Evolutionary conservation across 2,113 vertebrate species (phyloP).

Genomic region (Pseudopodoces humilis): DNA sequence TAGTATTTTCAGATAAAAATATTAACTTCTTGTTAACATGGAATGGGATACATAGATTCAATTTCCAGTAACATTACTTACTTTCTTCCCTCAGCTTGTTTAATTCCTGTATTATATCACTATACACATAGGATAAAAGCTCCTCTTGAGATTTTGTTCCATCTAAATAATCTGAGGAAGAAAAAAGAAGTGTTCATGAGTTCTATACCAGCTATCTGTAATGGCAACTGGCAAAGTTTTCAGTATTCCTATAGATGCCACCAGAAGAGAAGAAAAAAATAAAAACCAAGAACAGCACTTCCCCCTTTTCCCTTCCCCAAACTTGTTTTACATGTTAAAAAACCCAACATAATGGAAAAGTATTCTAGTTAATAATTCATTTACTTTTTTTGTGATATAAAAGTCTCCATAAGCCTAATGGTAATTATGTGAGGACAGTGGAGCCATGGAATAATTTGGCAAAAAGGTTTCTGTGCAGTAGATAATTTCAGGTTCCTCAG

Average conservation of each 20-base stretch:
- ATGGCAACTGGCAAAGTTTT: neutral
- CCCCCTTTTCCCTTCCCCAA: neutral
- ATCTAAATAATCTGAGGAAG: constrained; percentile 84
- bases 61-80: constrained; percentile 49
- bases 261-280: neutral
- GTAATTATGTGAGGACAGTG: neutral
- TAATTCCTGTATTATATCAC: constrained; percentile 77
- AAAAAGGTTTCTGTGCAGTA: neutral
- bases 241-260: neutral
- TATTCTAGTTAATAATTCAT: neutral
- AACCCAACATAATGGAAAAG: neutral
- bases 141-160: constrained; percentile 83
- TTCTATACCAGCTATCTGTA: neutral
- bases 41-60: neutral
- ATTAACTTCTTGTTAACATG: neutral
- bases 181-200: neutral
- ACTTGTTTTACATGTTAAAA: neutral
- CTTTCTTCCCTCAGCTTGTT: constrained; percentile 57
- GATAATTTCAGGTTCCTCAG: neutral
- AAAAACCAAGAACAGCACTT: neutral
- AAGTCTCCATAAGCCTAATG: neutral
- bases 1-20: neutral
- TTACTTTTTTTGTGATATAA: neutral
- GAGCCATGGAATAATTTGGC: neutral
- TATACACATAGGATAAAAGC: constrained; percentile 76